Percentiles rank a stretch among this genome's conserved stretches.
Evolutionary conservation across 2,888 invertebrate species (phyloP).

Genomic region (Syritta pipiens): DNA sequence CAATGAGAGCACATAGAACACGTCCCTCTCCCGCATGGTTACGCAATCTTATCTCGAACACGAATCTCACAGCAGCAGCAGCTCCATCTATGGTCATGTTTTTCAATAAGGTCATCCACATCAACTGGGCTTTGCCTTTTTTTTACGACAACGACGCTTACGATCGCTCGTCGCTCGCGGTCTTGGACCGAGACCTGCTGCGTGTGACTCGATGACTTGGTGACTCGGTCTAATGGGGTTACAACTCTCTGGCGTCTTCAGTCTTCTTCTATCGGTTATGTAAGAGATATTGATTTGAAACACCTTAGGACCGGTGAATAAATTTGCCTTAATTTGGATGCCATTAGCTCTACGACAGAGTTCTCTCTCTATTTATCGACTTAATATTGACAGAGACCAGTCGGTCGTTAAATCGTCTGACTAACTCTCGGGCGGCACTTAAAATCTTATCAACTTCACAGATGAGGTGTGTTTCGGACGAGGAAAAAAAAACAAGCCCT

Average conservation of each 20-base stretch:
- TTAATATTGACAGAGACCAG: constrained; percentile 30
- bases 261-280: constrained; percentile 6
- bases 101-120: constrained; percentile 67
- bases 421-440: constrained; percentile 9
- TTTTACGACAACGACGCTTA: too few species aligned
- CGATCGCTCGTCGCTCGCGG: too few species aligned
- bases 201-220: too few species aligned
- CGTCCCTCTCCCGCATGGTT: constrained; percentile 62
- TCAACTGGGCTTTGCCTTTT: constrained; percentile 41
- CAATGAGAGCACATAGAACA: constrained; percentile 43
- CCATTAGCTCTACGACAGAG: constrained; percentile 12
- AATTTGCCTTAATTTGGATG: constrained; percentile 12
- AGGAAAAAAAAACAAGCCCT: constrained; percentile 9
- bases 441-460: constrained; percentile 9
- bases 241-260: constrained; percentile 53
- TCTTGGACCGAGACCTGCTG: too few species aligned
- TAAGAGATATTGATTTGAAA: background rate
- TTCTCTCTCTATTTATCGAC: constrained; percentile 3
- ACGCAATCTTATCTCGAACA: constrained; percentile 60
- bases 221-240: constrained; percentile 45
- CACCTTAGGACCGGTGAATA: constrained; percentile 5
- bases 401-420: constrained; percentile 15
- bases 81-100: constrained; percentile 64
- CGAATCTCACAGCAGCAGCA: constrained; percentile 34
- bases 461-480: constrained; percentile 23